Percentiles rank a stretch among this genome's conserved stretches.
phyloP scores from a whole-genome alignment of 2,797 vertebrate genomes.

The Rhincodon typus region DNA sequence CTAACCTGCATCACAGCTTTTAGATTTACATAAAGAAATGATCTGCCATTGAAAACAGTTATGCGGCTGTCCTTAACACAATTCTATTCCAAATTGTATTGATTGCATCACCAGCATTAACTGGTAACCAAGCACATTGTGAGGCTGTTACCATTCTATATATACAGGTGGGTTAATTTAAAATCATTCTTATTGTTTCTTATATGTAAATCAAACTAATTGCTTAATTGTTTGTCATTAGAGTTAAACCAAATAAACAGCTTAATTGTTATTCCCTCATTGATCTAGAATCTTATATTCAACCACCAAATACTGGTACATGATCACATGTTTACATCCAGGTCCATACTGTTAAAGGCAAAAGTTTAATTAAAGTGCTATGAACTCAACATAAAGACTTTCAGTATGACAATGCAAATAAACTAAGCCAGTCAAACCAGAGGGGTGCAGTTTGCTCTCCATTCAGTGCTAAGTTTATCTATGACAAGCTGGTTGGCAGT shows the following conservation, averaged over 20 bases:
- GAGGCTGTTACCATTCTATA: not conserved
- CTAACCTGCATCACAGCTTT: too few species aligned
- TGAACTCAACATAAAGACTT: not conserved
- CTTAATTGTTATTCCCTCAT: not conserved
- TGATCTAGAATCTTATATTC: not conserved
- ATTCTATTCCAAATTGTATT: not conserved
- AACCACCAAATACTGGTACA: not conserved
- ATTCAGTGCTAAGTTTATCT: not conserved
- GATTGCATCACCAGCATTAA: not conserved
- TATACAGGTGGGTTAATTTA: not conserved
- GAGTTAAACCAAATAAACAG: not conserved
- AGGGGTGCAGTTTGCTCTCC: not conserved
- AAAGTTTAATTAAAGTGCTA: not conserved
- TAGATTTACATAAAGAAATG: too few species aligned
- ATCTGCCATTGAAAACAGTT: too few species aligned
- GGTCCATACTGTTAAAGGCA: not conserved
- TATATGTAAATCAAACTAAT: not conserved
- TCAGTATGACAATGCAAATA: not conserved
- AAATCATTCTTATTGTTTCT: not conserved
- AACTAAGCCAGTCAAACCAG: not conserved
- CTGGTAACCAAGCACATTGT: not conserved
- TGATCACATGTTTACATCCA: not conserved
- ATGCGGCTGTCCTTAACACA: not conserved
- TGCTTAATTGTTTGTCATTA: not conserved
- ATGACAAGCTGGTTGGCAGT: not conserved